A percentile compares a stretch with the other conserved stretches of the same genome.
These are phyloP conservation scores for Bruchidius siliquastri DNA, from an alignment of 2,888 invertebrate species.

Conservation along the genomic window DNA sequence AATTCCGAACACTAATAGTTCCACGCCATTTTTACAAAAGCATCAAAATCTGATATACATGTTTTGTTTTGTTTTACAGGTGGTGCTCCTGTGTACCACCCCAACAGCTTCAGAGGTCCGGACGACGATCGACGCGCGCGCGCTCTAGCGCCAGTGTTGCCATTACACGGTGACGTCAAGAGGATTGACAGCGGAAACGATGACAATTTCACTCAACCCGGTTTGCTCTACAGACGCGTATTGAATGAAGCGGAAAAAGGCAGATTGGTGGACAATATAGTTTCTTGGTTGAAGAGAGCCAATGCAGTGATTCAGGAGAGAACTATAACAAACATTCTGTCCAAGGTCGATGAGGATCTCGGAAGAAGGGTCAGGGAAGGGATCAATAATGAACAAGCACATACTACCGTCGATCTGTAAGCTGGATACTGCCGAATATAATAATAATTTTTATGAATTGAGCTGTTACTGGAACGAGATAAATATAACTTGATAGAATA, in stretches of 20 bases:
- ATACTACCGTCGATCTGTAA: conserved; percentile 28
- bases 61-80: conserved; percentile 30
- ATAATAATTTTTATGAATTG: background rate
- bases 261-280: conserved; percentile 74
- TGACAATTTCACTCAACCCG: conserved; percentile 86
- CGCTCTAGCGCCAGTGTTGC: conserved; percentile 55
- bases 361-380: conserved; percentile 64
- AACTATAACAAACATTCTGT: conserved; percentile 53
- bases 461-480: background rate
- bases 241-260: conserved; percentile 67
- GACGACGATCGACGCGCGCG: conserved; percentile 63
- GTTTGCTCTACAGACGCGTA: conserved; percentile 49
- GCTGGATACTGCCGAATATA: background rate
- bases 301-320: conserved; percentile 82
- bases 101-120: conserved; percentile 93
- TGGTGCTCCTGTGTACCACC: conserved; percentile 93
- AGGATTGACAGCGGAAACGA: conserved; percentile 78
- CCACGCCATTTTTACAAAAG: too few species aligned
- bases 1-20: too few species aligned
- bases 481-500: background rate
- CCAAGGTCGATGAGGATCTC: conserved; percentile 75
- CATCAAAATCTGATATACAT: too few species aligned
- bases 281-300: conserved; percentile 69
- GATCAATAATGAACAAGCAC: conserved; percentile 21
- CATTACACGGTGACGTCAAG: conserved; percentile 67